Evolutionary conservation across 2,113 vertebrate genomes (phyloP), one percentile per base, ranked within the genome.

Genomic region (Bostrychus sinensis): DNA sequence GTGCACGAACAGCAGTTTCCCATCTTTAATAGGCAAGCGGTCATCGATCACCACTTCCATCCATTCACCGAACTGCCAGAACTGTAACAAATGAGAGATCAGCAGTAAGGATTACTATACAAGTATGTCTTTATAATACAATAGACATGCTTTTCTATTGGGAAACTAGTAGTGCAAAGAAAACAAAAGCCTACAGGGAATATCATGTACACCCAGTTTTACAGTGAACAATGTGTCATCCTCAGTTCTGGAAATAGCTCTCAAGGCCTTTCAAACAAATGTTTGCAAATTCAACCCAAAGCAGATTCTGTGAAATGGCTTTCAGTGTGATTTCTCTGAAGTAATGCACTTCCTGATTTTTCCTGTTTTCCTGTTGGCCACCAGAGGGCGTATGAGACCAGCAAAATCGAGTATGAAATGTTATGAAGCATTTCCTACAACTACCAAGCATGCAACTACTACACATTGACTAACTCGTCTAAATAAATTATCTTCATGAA

Each of bases 61-160:
- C 92, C 92, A 93, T 75, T 93, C 92, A 0, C 92, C 92, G 14
- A 91, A 93, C 90, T 93, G 92, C 92, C 92, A 93, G 84, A 92
- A 92, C 92, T 92, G 70, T 7, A 75, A 0, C 2, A 45, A 4
- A 54, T n/a, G 9, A 51, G 12, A 30, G 4, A 9, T 55, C 3
- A 57, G 38, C 56, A 3, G 4, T 54, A 30, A 1, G 60, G 10
- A 14, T 0, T 1, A 19, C 14, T 1, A 17, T 3, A 9, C 6
- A 0, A 28, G 5, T 16, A 10, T 4, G 13, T 12, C 1, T 12
- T 1, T 16, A 39, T 3, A 39, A 39, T 16, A 39, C 37, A 39
- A 12, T 12, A 7, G 8, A 32, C 30, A 32, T 32, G 8, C 30
- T 32, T 16, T 16, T 39, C 12, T 16, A 39, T 16, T 16, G 6